These are phyloP conservation scores for Drosophila funebris DNA, from an alignment of 1,140 invertebrate species.

Conservation along the genomic window DNA sequence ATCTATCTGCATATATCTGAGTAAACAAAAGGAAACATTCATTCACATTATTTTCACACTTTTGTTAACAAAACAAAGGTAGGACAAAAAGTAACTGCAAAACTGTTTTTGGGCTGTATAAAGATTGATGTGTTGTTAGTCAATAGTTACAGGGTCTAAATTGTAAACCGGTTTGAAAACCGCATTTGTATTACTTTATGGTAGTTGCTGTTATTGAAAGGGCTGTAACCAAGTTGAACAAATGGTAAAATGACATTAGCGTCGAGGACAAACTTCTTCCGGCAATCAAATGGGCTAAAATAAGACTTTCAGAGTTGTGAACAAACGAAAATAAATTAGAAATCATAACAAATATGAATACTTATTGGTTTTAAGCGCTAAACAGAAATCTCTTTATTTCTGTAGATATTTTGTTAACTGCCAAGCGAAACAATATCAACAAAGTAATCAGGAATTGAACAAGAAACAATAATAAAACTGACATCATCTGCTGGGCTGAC, in stretches of 20 bases:
- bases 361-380: conserved; percentile 32
- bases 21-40: not conserved
- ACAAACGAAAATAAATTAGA: conserved; percentile 21
- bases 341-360: conserved; percentile 8
- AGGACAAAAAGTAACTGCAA: not conserved
- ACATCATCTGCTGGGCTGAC: conserved; percentile 61
- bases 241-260: conserved; percentile 8
- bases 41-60: not conserved
- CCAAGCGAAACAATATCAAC: conserved; percentile 10
- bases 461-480: conserved; percentile 49
- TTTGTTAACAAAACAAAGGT: not conserved
- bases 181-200: not conserved
- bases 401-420: conserved; percentile 12
- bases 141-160: not conserved
- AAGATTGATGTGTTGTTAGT: not conserved
- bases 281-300: not conserved
- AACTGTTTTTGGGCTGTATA: no score
- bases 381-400: conserved; percentile 25
- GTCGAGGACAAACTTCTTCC: conserved; percentile 1
- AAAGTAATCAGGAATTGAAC: conserved; percentile 7
- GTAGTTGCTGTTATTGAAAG: not conserved
- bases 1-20: not conserved
- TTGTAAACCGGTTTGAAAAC: conserved; percentile 3
- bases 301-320: no score
- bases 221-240: not conserved